Conservation (phyloP, 2,888 invertebrate genomes). For the Polylopha cassiicola region DNA sequence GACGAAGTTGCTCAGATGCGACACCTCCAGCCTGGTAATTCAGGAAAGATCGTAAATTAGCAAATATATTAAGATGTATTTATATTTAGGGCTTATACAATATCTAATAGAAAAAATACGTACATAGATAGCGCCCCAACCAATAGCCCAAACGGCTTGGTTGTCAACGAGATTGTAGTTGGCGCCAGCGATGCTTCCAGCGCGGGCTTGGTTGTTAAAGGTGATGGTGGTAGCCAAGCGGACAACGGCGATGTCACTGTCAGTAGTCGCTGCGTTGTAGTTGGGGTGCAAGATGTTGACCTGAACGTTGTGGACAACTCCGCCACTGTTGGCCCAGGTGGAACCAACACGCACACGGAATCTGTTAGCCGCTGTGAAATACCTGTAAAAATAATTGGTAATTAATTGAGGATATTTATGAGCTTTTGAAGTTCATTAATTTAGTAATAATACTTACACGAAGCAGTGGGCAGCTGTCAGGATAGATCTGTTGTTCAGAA, state of each 20-base stretch:
- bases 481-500: slow-evolving; percentile 22
- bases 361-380: slow-evolving; percentile 21
- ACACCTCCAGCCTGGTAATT: slow-evolving; percentile 13
- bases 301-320: slow-evolving; percentile 21
- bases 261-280: slow-evolving; percentile 30
- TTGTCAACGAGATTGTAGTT: slow-evolving; percentile 28
- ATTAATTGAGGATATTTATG: background rate
- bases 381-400: slow-evolving; percentile 6
- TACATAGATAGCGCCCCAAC: slow-evolving; percentile 40
- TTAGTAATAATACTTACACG: slow-evolving; percentile 5
- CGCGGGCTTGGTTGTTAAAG: slow-evolving; percentile 21
- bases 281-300: slow-evolving; percentile 30
- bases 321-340: slow-evolving; percentile 30
- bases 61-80: too few species aligned
- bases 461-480: slow-evolving; percentile 27
- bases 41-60: too few species aligned
- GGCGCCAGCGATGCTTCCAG: slow-evolving; percentile 28
- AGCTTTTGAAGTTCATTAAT: background rate
- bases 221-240: slow-evolving; percentile 26
- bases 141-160: slow-evolving; percentile 32
- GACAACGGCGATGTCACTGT: slow-evolving; percentile 39
- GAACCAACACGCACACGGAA: slow-evolving; percentile 37
- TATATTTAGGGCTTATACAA: too few species aligned
- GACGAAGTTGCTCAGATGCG: slow-evolving; percentile 35
- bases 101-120: slow-evolving; percentile 20